Base-by-base conservation (phyloP, 1,140 invertebrate species). In the Cydia strobilella region DNA sequence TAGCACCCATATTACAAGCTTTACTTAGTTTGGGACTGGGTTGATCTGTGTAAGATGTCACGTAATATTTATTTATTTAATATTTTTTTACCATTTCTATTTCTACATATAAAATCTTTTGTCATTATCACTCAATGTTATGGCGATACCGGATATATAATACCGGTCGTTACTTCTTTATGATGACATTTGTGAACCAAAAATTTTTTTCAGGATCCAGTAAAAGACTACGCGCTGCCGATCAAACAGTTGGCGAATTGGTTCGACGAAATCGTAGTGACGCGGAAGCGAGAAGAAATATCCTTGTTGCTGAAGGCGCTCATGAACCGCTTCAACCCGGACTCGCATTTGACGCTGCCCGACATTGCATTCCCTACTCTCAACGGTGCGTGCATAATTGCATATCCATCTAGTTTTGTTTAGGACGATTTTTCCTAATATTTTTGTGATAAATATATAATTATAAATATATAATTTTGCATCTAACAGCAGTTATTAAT, bases 181-280 rank as follows among this genome's bases (percentile, higher is more conserved):
- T n/a, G 0, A 10, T 79, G 42, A 65, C 73, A 76, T 59, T 59
- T 23, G 0, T 15, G 13, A 12, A 25, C 25, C 45, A 0, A 48
- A 48, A 48, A 7, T 51, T 74, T 63, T 75, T 94, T 95, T 79
- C 83, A 96, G 95, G 93, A 95, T 85, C 96, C 96, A 6, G 95
- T 97, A 65, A 93, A 93, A 76, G 95, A 97, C 91, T 97, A 96
- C 80, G 87, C 93, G 20, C 89, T 97, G 72, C 96, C 96, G 66
- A 97, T 97, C 77, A 96, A 96, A 89, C 94, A 95, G 63, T 88
- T 97, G 39, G 94, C 94, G 75, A 94, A 95, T 83, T 97, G 96
- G 97, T 97, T 97, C 82, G 95, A 96, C 80, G 95, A 96, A 84
- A 95, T 97, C 31, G 92, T 95, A 0, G 96, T 97, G 0, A 96